These are phyloP conservation scores for Diaprepes abbreviatus DNA, from an alignment of 2,888 invertebrate species.

Conservation along the genomic window DNA sequence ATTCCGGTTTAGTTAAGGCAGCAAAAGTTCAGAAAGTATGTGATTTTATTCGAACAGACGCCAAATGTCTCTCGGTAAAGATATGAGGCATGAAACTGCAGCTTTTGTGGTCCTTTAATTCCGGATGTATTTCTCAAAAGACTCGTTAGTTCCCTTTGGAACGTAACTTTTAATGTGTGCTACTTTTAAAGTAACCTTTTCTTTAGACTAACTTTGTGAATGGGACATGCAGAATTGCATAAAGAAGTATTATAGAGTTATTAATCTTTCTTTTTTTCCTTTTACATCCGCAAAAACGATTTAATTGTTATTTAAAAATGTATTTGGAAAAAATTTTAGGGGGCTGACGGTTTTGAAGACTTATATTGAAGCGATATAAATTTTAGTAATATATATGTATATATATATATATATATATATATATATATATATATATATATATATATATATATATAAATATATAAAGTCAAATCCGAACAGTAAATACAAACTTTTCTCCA, in stretches of 20 bases:
- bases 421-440: no score
- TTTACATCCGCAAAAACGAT: no score
- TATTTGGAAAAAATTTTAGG: no score
- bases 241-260: background rate
- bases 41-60: conserved; percentile 54
- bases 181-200: conserved; percentile 25
- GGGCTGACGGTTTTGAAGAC: no score
- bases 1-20: conserved; percentile 36
- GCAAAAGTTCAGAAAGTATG: conserved; percentile 48
- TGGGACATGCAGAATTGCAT: conserved; percentile 5
- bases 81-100: conserved; percentile 59
- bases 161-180: conserved; percentile 56
- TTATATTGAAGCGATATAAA: no score
- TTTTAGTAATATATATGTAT: no score
- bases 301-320: no score
- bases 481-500: no score
- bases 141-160: conserved; percentile 56
- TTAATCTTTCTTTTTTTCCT: background rate
- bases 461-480: no score
- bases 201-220: conserved; percentile 23
- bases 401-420: no score
- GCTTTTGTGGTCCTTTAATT: conserved; percentile 58
- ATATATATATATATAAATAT: no score
- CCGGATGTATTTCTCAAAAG: conserved; percentile 57
- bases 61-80: conserved; percentile 53